Evolutionary conservation across 2,797 vertebrate species (phyloP), one percentile per base, ranked within the genome.

Genomic region (Rhinella marina): DNA sequence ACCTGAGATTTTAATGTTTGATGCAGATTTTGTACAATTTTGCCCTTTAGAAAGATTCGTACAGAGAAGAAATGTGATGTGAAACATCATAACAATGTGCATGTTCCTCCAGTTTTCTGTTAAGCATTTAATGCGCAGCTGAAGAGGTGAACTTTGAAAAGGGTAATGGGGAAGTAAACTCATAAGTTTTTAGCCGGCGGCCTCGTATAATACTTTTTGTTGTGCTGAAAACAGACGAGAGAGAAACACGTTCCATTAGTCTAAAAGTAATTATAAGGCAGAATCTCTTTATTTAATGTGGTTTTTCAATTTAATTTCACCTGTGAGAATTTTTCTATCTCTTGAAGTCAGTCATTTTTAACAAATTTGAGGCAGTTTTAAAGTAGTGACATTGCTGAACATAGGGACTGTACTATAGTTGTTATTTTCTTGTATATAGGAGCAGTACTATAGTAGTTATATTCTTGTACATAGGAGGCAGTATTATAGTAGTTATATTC

Each of bases 81-180:
- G 21, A n/a, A 64, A 9, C 23, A 16, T 64, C 41, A 50, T 81
- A 23, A 25, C 19, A 25, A 50, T 9, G 32, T 25, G 1, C 80
- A 16, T 64, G 61, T 62, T n/a, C 16, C 41, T 50, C 11, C 0
- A 19, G 7, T 64, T 64, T 23, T 21, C 16, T 13, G 5, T 66
- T 50, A 64, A 64, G 78, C 57, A 61, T 61, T 80, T 80, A 80
- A 59, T 81, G 59, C 32, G 16, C 54, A 41, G 27, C 56, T 73
- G 21, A 73, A 57, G 29, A 73, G 50, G n/a, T 84, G 68, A 84
- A 84, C 82, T 72, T 84, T 73, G 9, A 10, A 83, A 84, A 73
- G 21, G 68, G 66, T 83, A 56, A 56, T 72, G 29, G 52, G 52
- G 56, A 57, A 12, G 52, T 59, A 73, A 72, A 59, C 64, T 72